phyloP scores from a whole-genome alignment of 2,888 invertebrate genomes.

The Eupithecia vulgata region DNA sequence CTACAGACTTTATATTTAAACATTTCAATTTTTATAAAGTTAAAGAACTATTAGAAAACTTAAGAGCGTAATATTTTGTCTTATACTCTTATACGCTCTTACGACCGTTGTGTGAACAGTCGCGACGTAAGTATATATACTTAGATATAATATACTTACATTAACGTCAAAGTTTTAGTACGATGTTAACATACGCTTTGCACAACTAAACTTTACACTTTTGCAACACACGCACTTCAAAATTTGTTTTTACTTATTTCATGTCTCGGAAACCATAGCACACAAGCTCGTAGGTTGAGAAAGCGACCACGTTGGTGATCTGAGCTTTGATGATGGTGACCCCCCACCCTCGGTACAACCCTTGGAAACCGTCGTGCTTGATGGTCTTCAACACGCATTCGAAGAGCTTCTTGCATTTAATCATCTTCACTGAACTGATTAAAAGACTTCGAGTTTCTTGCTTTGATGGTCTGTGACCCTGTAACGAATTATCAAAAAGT shows the following conservation, averaged over 20 bases:
- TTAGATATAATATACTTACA: no score
- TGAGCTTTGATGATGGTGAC: slow-evolving; percentile 71
- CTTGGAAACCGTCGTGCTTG: slow-evolving; percentile 58
- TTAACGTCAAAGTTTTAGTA: no score
- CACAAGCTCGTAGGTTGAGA: slow-evolving; percentile 68
- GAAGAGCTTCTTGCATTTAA: slow-evolving; percentile 55
- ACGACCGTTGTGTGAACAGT: no score
- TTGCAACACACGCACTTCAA: neutral
- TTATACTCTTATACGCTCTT: no score
- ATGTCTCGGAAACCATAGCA: slow-evolving; percentile 61
- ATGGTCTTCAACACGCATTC: slow-evolving; percentile 58
- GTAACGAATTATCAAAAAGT: neutral
- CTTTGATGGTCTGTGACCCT: neutral
- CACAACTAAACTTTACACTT: neutral
- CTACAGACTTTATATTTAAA: no score
- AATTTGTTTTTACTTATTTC: neutral
- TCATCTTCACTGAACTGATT: neutral
- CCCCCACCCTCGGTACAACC: slow-evolving; percentile 66
- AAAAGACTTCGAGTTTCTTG: neutral
- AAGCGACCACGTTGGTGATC: slow-evolving; percentile 64
- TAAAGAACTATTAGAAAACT: no score
- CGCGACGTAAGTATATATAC: no score
- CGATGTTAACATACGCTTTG: neutral
- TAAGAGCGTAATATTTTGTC: no score
- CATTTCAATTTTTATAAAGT: no score